phyloP scores from a whole-genome alignment of 2,113 vertebrate genomes.

The Aythya baeri region DNA sequence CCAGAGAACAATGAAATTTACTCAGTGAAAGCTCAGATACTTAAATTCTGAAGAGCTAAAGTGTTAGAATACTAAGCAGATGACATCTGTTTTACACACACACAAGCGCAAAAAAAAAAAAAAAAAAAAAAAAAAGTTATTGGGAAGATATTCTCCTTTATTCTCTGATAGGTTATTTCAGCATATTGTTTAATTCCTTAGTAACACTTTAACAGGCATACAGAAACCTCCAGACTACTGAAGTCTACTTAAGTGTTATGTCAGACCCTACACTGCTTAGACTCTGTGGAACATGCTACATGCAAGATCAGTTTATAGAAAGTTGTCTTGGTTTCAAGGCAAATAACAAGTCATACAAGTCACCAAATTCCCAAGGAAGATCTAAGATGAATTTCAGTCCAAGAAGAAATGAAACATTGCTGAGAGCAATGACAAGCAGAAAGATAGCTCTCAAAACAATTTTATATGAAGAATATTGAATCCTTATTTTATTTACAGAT shows the following conservation, averaged over 20 bases:
- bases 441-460: neutral
- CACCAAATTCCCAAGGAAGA: neutral
- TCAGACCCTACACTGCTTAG: neutral
- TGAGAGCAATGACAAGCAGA: neutral
- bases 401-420: neutral
- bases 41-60: neutral
- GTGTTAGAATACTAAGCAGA: neutral
- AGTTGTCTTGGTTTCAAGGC: neutral
- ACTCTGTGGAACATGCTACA: rapidly evolving
- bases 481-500: neutral
- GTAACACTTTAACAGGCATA: neutral
- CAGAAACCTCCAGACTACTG: neutral
- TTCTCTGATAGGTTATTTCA: neutral
- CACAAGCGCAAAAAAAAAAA: too few relatives aligned
- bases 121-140: neutral
- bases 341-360: neutral
- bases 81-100: neutral
- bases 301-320: neutral
- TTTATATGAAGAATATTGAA: neutral
- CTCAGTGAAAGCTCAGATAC: neutral
- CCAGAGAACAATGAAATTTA: neutral
- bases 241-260: neutral
- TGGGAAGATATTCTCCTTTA: neutral
- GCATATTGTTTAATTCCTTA: neutral
- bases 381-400: neutral